Base-by-base conservation (phyloP, 2,113 vertebrate genomes). In the Chinchilla lanigera region DNA sequence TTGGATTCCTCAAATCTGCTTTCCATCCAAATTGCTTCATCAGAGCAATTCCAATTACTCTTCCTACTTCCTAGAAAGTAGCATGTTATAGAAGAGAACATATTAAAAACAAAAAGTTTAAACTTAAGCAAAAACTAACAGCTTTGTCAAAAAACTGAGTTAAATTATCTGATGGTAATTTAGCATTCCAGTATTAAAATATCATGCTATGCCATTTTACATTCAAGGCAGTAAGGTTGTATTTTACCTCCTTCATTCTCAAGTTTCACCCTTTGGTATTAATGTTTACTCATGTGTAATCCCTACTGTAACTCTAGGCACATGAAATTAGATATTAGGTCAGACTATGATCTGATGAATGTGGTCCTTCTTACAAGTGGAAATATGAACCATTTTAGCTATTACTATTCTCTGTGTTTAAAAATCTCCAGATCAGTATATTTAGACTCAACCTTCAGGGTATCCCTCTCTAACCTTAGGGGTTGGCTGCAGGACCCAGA, bases 11-110 rank as follows among this genome's bases (percentile, higher is more conserved):
- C 94, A 99, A 97, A 56, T 99, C 98, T 41, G 98, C 97, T 92
- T 89, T 99, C 99, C 99, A 99, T 81, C 99, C 99, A 33, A 99
- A 99, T 90, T 98, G 98, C 97, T 98, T 99, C 97, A 96, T 98
- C 26, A 99, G 97, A 0, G 98, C 98, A 33, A 95, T 61, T 71
- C 99, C 99, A 89, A 99, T n/a, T 12, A 99, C 83, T 98, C 97
- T 98, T 78, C 99, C 99, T 0, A 99, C 86, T 87, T 99, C 99
- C 99, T 99, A 44, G 41, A 96, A 98, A 89, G 56, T 13, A 56
- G 24, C 38, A 94, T 60, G n/a, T 95, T 86, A 89, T 1, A 80
- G 77, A 91, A 96, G 96, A 95, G 44, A 91, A 71, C 44, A 77
- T 22, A 90, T 12, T 65, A 77, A 95, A 86, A 85, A 82, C 41